These are phyloP conservation scores for Anguilla megastoma DNA, from an alignment of 2,797 vertebrate genomes.

Conservation along the genomic window DNA sequence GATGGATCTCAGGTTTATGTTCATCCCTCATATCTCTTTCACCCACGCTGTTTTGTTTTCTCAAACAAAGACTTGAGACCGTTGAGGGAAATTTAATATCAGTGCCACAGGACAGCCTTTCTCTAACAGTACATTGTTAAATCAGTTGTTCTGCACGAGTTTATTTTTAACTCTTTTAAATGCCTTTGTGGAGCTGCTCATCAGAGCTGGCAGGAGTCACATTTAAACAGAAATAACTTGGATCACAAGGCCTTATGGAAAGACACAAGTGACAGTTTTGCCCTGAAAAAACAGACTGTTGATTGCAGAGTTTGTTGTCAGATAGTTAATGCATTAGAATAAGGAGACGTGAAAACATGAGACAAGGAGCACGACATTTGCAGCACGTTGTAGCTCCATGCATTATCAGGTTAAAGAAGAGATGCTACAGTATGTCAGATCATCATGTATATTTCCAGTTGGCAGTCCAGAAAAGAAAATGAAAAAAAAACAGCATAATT, in stretches of 20 bases:
- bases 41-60: not conserved
- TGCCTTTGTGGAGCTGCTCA: not conserved
- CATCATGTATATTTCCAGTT: not conserved
- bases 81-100: not conserved
- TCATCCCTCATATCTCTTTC: not conserved
- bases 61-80: not conserved
- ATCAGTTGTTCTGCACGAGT: not conserved
- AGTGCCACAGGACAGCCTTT: not conserved
- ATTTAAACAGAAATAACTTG: not conserved
- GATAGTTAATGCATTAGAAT: not conserved
- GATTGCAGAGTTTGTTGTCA: not conserved
- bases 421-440: not conserved
- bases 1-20: not conserved
- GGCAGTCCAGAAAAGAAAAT: not conserved
- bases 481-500: not conserved
- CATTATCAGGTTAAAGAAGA: not conserved
- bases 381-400: not conserved
- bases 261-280: not conserved
- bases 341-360: not conserved
- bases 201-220: not conserved
- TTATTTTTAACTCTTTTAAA: not conserved
- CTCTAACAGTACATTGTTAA: not conserved
- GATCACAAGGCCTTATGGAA: not conserved
- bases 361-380: not conserved
- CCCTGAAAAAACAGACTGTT: not conserved